Base-by-base conservation (phyloP, 2,113 vertebrate species). In the Mustelus asterias region DNA sequence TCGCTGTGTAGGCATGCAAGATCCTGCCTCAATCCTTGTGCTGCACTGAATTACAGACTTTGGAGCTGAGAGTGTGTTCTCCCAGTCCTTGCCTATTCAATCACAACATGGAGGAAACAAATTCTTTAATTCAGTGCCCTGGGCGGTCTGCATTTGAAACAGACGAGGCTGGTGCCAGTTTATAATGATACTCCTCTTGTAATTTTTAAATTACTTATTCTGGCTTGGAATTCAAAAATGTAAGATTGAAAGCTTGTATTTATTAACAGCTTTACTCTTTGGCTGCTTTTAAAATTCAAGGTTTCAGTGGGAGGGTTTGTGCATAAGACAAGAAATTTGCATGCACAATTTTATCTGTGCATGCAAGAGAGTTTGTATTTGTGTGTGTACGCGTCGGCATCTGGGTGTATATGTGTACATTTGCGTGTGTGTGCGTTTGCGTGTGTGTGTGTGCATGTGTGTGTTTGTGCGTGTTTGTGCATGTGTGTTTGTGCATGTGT, bases 241-340 rank as follows among this genome's bases (percentile, higher is more conserved):
- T 90, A 90, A 90, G 54, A 33, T 37, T 92, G 33, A 65, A 37
- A 92, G 58, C 58, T 92, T 92, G 58, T 92, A n/a, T 92, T 92
- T 63, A 63, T 92, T 63, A 26, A 44, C 41, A 86, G 83, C 48
- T 89, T 89, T 54, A 58, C 58, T 54, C 13, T 92, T 92, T 92
- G 58, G 24, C 54, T 14, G 8, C 54, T 90, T 54, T 58, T 89
- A 58, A 58, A 0, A 54, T 90, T 33, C 13, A 65, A 0, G 29
- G 4, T 63, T 63, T 92, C 48, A n/a, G 2, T 33, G 76, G 33
- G 76, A 78, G 78, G 2, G 78, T 80, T 37, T 63, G 58, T 18
- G 13, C n/a, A 24, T 2, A 44, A 2, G 88, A 63, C 24, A 26
- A 44, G 83, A 22, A 29, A 58, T 72, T 72, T 26, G 26, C 0